A percentile compares a stretch with the other conserved stretches of the same genome.
These are phyloP conservation scores for Lithosia quadra DNA, from an alignment of 2,888 invertebrate genomes.

Conservation along the genomic window DNA sequence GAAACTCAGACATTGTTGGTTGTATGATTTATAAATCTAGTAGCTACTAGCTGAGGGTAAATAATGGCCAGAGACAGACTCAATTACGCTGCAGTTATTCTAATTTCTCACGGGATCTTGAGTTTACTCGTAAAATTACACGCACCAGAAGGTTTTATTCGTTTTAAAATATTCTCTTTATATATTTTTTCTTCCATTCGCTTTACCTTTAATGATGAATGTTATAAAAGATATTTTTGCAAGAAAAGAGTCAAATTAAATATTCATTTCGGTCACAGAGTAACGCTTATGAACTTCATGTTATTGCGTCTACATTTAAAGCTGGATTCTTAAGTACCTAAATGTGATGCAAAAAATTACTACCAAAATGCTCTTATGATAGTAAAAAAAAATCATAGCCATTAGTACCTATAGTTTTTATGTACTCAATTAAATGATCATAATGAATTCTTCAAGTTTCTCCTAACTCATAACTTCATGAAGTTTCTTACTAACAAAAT, in stretches of 20 bases:
- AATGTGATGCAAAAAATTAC: too few relatives aligned
- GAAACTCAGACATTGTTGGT: constrained; percentile 6
- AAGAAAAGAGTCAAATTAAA: background rate
- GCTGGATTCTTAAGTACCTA: too few relatives aligned
- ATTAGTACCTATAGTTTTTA: too few relatives aligned
- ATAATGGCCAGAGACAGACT: constrained; percentile 46
- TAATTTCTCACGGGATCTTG: constrained; percentile 45
- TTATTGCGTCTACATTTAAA: too few relatives aligned
- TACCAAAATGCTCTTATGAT: too few relatives aligned
- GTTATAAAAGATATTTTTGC: background rate
- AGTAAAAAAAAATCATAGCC: too few relatives aligned
- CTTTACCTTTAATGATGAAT: background rate
- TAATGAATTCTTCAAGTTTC: too few relatives aligned
- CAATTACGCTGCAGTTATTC: constrained; percentile 52
- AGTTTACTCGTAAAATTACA: constrained; percentile 46
- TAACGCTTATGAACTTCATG: background rate
- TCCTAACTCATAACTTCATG: too few relatives aligned
- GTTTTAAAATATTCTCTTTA: background rate
- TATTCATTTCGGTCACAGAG: background rate
- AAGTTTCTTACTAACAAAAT: too few relatives aligned
- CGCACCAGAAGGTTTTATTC: constrained; percentile 12
- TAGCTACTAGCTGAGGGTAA: constrained; percentile 46
- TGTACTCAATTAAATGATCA: too few relatives aligned
- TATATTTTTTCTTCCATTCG: background rate
- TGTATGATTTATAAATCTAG: constrained; percentile 39